Base-by-base conservation (phyloP, 1,140 invertebrate species). In the Eufriesea mexicana region DNA sequence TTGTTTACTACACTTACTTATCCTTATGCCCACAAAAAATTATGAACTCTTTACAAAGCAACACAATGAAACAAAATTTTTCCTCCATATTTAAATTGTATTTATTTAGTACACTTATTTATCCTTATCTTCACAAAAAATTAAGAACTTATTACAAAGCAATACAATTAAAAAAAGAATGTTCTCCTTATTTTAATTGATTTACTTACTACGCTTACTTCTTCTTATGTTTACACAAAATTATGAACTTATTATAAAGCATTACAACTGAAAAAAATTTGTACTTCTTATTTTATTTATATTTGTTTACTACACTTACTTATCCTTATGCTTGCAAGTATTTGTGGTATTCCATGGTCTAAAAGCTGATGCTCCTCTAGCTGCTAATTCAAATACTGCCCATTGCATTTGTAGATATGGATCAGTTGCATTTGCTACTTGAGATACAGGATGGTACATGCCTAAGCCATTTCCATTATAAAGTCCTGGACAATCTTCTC, bases 321-420 rank as follows among this genome's bases (percentile, higher is more conserved):
- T 93, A 86, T 94, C 94, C 84, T 93, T 93, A 85, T 93, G 93
- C 91, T 94, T 94, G 91, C 93, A 94, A 54, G 92, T 90, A 61
- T 82, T 84, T 10, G 90, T 78, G 35, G 92, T 80, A 84, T 89
- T 93, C 94, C 94, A 94, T 75, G 94, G 92, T 85, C 94, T 92
- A 86, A 94, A 94, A 61, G 94, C 93, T 18, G 93, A 94, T 54
- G 93, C 91, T 42, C 93, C 93, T 76, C 93, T 91, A 20, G 93
- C 85, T 64, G 94, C 94, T 57, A 94, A 87, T 85, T 94, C 93
- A 80, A 93, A 92, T 49, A 94, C 91, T 71, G 94, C 93, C 94
- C 94, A 94, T 84, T 94, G 92, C 92, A 93, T 93, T 76, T 92
- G 93, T 51, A 94, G 70, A 83, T 93, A 94, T 14, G 92, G 93